Conservation (phyloP, 1,140 invertebrate species). For the Antheraea mylitta region DNA sequence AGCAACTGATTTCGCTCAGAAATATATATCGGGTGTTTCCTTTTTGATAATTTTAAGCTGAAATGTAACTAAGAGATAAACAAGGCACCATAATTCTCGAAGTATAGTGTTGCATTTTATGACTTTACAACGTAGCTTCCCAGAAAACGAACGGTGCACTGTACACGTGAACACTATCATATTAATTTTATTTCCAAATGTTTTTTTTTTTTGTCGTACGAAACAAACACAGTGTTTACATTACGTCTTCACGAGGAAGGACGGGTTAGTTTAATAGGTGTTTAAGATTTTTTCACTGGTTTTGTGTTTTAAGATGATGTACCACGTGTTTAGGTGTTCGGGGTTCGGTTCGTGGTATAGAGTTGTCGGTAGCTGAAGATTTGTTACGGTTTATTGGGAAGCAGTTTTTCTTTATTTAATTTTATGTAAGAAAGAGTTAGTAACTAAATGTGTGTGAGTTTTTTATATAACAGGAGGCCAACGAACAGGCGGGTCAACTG, state of each 20-base stretch:
- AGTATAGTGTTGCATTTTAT: slow-evolving; percentile 10
- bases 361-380: neutral
- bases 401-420: neutral
- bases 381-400: neutral
- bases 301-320: slow-evolving; percentile 2
- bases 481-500: too few species aligned
- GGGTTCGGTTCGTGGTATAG: neutral
- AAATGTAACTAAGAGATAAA: neutral
- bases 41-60: neutral
- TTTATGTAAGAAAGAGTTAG: too few species aligned
- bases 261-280: slow-evolving; percentile 14
- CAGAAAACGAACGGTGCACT: slow-evolving; percentile 5
- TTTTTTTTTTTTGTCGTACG: slow-evolving; percentile 13
- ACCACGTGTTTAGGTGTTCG: slow-evolving; percentile 12
- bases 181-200: slow-evolving; percentile 17
- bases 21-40: too few species aligned
- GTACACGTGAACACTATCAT: slow-evolving; percentile 12
- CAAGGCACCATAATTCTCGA: neutral
- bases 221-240: slow-evolving; percentile 7
- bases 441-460: too few species aligned
- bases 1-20: too few species aligned
- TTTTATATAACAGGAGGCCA: too few species aligned
- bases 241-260: neutral
- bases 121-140: slow-evolving; percentile 18
- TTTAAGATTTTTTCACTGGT: slow-evolving; percentile 5